Evolutionary conservation across 2,797 vertebrate species (phyloP).

Genomic region (Molossus alvarezi): DNA sequence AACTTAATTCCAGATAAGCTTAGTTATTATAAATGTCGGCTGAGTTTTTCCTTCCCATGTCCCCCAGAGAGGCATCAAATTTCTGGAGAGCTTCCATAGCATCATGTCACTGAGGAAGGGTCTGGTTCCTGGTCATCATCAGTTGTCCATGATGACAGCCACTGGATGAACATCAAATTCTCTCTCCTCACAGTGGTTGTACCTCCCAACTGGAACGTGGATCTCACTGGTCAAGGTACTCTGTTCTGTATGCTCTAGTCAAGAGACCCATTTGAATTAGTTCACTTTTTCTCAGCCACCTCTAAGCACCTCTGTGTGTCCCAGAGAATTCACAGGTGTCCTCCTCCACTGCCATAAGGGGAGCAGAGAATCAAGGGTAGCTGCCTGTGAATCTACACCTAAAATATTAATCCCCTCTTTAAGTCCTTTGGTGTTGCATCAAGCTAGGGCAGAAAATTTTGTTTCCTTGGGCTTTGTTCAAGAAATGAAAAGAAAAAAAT

Average conservation of each 20-base stretch:
- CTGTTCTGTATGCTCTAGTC: background rate
- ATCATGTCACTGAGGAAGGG: background rate
- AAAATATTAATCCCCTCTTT: background rate
- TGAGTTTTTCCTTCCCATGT: background rate
- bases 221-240: background rate
- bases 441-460: background rate
- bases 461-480: background rate
- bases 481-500: background rate
- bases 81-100: background rate
- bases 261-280: background rate
- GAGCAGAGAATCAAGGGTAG: background rate
- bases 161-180: background rate
- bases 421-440: background rate
- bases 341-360: background rate
- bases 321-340: background rate
- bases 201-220: background rate
- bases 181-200: background rate
- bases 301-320: background rate
- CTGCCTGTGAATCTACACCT: background rate
- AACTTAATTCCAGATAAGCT: constrained; percentile 6
- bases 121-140: background rate
- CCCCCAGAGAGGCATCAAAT: background rate
- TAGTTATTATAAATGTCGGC: background rate
- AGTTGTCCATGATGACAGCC: background rate
- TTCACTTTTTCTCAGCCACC: background rate